Percentiles rank a stretch among this genome's conserved stretches.
These are phyloP conservation scores for Sialis fuliginosa DNA, from an alignment of 2,888 invertebrate genomes.

Conservation along the genomic window DNA sequence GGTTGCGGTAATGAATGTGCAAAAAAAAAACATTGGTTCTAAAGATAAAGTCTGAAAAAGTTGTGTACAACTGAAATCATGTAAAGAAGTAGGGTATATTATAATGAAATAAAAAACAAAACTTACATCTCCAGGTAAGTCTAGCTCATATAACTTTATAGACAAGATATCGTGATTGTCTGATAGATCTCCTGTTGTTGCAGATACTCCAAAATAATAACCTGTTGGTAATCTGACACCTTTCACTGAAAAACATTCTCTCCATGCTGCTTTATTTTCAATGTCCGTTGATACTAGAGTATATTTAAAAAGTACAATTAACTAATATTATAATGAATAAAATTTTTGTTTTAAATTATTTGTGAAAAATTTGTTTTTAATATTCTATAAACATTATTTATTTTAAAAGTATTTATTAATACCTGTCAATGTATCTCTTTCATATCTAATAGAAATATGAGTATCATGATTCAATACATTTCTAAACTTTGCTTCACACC, in stretches of 20 bases:
- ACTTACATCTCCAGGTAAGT: slow-evolving; percentile 47
- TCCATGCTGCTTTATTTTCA: slow-evolving; percentile 84
- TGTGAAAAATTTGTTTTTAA: too few relatives aligned
- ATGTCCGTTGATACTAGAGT: slow-evolving; percentile 79
- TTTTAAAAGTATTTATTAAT: slow-evolving; percentile 11
- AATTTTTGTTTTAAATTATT: too few relatives aligned
- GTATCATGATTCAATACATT: slow-evolving; percentile 77
- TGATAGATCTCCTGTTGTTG: slow-evolving; percentile 91
- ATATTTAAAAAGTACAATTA: neutral
- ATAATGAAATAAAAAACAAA: neutral
- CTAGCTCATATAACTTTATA: slow-evolving; percentile 83
- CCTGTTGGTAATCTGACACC: slow-evolving; percentile 87
- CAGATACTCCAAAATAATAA: slow-evolving; percentile 85
- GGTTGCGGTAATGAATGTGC: too few relatives aligned
- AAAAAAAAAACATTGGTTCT: too few relatives aligned
- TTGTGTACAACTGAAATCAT: too few relatives aligned
- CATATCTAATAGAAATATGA: slow-evolving; percentile 77
- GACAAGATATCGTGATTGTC: slow-evolving; percentile 93
- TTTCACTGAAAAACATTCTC: slow-evolving; percentile 76
- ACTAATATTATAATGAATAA: too few relatives aligned
- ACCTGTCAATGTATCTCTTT: slow-evolving; percentile 77
- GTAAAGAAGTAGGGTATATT: neutral
- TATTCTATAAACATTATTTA: neutral
- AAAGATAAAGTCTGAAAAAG: too few relatives aligned
- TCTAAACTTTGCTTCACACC: slow-evolving; percentile 91